These are phyloP conservation scores for Mastomys natalensis DNA, from an alignment of 2,113 vertebrate genomes.

Conservation along the genomic window DNA sequence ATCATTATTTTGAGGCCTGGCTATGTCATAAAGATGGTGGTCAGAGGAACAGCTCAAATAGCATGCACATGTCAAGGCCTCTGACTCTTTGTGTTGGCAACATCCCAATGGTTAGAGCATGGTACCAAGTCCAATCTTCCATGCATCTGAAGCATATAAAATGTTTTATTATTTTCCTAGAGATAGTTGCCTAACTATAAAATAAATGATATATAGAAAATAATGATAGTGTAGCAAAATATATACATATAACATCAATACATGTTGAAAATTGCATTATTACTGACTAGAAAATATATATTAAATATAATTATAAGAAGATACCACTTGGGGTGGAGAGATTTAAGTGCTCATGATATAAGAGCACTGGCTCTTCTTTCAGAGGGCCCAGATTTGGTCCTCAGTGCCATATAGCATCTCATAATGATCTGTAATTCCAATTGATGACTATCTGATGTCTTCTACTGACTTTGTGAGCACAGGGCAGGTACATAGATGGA, in stretches of 20 bases:
- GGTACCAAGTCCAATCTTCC: no score
- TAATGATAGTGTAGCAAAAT: background rate
- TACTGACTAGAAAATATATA: conserved; percentile 11
- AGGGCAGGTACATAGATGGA: background rate
- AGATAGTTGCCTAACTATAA: background rate
- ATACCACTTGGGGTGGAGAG: background rate
- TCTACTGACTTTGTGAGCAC: background rate
- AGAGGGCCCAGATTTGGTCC: background rate
- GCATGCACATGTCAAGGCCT: no score
- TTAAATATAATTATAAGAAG: conserved; percentile 35
- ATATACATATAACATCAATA: background rate
- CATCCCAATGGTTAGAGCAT: no score
- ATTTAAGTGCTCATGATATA: background rate
- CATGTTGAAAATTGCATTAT: conserved; percentile 1
- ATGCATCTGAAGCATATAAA: background rate
- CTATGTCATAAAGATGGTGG: no score
- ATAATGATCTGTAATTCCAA: background rate
- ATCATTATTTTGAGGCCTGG: no score
- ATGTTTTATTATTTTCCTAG: background rate
- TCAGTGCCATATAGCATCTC: background rate
- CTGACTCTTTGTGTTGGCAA: no score
- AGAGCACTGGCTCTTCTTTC: background rate
- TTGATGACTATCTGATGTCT: background rate
- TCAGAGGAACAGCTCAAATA: no score
- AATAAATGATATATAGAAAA: conserved; percentile 6